Evolutionary conservation across 2,797 vertebrate species (phyloP).

Genomic region (Smutsia gigantea): DNA sequence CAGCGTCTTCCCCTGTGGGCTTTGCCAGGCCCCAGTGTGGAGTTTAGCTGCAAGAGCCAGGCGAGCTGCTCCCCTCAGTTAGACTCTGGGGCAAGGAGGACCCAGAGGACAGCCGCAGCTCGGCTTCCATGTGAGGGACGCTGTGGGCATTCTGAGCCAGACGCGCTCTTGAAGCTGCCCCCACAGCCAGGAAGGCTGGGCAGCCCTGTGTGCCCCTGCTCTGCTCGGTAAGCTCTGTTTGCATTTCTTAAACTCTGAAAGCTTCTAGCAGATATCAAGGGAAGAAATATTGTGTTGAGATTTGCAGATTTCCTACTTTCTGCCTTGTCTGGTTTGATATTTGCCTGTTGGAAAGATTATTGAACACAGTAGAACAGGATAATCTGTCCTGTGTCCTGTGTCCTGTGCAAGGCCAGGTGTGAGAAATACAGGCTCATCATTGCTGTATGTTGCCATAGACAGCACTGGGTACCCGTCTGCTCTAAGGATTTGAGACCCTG

Average conservation of each 20-base stretch:
- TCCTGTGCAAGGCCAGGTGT: background rate
- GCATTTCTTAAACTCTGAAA: background rate
- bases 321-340: background rate
- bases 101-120: background rate
- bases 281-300: background rate
- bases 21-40: background rate
- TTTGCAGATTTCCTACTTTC: background rate
- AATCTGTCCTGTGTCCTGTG: background rate
- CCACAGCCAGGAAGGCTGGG: constrained; percentile 54
- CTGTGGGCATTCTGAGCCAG: constrained; percentile 20
- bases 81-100: constrained; percentile 16
- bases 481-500: constrained; percentile 44
- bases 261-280: constrained; percentile 28
- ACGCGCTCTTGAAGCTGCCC: constrained; percentile 57
- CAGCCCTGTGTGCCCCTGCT: constrained; percentile 6
- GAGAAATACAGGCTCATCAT: background rate
- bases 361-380: background rate
- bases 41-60: constrained; percentile 27
- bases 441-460: background rate
- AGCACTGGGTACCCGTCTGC: background rate
- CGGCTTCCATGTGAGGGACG: background rate
- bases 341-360: constrained; percentile 23
- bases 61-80: constrained; percentile 52
- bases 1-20: constrained; percentile 39
- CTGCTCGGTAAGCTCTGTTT: constrained; percentile 46